Percentiles rank a stretch among this genome's conserved stretches.
Conservation (phyloP, 2,888 invertebrate species). For the Pammene fasciana region DNA sequence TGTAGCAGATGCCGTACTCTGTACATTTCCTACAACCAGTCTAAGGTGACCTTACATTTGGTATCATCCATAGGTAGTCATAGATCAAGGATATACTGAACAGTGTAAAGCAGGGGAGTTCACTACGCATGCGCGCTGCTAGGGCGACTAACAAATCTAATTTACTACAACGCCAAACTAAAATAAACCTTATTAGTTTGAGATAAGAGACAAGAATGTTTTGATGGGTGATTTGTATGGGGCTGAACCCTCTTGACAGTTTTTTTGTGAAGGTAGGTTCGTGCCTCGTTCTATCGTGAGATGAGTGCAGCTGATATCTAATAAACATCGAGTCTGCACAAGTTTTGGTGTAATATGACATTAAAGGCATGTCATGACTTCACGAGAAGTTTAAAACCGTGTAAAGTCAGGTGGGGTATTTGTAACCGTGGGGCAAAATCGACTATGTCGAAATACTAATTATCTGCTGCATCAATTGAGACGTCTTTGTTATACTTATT, state of each 20-base stretch:
- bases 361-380: background rate
- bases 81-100: background rate
- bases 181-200: constrained; percentile 46
- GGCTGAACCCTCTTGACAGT: constrained; percentile 40
- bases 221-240: constrained; percentile 18
- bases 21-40: background rate
- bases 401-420: no score
- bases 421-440: no score
- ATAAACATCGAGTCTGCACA: constrained; percentile 31
- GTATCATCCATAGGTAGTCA: background rate
- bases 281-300: constrained; percentile 37
- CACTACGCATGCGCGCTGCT: constrained; percentile 63
- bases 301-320: constrained; percentile 38
- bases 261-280: constrained; percentile 42
- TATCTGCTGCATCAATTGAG: no score
- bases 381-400: no score
- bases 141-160: constrained; percentile 48
- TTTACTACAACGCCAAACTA: constrained; percentile 42
- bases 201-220: constrained; percentile 31
- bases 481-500: no score
- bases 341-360: constrained; percentile 9
- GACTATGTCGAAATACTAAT: no score
- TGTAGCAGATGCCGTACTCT: constrained; percentile 58
- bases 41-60: background rate
- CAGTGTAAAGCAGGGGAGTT: constrained; percentile 44